Conservation (phyloP, 2,113 vertebrate genomes). For the Elachura formosa region DNA sequence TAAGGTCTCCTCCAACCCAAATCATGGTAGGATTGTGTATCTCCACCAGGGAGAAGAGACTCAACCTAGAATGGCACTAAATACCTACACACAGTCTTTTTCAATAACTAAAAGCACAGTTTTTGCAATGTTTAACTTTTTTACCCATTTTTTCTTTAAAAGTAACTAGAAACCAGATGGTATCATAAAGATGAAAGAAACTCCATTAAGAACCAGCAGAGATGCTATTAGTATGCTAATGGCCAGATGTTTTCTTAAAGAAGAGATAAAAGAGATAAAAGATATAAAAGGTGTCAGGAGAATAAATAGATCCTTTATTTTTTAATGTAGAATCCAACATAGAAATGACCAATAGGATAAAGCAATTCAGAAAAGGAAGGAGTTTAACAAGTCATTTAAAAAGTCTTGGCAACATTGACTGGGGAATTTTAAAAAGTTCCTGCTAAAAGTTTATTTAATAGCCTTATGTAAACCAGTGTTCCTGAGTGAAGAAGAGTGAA, state of each 20-base stretch:
- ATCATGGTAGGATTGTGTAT: neutral
- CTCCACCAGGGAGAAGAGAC: neutral
- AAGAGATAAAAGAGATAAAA: slow-evolving; percentile 59
- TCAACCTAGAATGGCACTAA: neutral
- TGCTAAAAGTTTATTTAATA: neutral
- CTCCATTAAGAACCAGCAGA: slow-evolving; percentile 37
- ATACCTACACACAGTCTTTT: neutral
- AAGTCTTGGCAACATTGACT: neutral
- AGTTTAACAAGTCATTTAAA: neutral
- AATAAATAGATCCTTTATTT: slow-evolving; percentile 21
- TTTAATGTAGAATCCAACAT: neutral
- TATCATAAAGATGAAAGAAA: slow-evolving; percentile 51
- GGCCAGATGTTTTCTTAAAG: slow-evolving; percentile 64
- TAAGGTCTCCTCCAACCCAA: neutral
- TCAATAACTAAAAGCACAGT: neutral
- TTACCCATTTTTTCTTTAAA: neutral
- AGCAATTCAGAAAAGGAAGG: neutral
- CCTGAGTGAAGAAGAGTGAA: neutral
- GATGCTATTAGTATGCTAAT: slow-evolving; percentile 62
- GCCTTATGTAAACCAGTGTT: neutral
- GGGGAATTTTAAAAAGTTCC: neutral
- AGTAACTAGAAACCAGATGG: slow-evolving; percentile 36
- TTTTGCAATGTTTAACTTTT: neutral
- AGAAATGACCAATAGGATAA: slow-evolving; percentile 25
- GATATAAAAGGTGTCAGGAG: slow-evolving; percentile 49